Conservation (phyloP, 2,797 vertebrate genomes). For the Lagorchestes hirsutus region DNA sequence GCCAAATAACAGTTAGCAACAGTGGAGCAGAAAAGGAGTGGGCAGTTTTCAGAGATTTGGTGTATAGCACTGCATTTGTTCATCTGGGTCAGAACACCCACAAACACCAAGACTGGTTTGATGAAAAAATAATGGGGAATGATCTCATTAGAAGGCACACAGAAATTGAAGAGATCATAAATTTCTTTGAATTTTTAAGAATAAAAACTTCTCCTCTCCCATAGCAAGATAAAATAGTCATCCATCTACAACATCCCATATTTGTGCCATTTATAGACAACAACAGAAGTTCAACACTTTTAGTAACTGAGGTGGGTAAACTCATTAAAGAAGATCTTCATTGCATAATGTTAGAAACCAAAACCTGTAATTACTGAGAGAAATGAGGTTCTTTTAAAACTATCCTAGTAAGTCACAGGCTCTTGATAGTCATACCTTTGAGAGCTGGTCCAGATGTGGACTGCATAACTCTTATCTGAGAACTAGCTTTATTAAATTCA, state of each 20-base stretch:
- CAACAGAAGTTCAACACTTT: background rate
- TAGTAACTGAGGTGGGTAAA: background rate
- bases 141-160: background rate
- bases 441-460: background rate
- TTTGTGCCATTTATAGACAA: background rate
- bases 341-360: background rate
- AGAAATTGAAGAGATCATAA: background rate
- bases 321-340: background rate
- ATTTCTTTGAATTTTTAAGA: background rate
- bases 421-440: background rate
- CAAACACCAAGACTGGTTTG: too few relatives aligned
- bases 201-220: background rate
- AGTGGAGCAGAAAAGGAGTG: too few relatives aligned
- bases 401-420: background rate
- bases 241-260: background rate
- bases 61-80: too few relatives aligned
- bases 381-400: background rate
- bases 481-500: background rate
- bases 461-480: background rate
- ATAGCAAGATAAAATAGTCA: background rate
- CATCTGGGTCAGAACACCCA: too few relatives aligned
- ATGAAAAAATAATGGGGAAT: too few relatives aligned
- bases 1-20: too few relatives aligned
- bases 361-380: background rate
- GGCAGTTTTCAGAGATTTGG: too few relatives aligned